Conservation (phyloP, 2,113 vertebrate genomes). For the Corynorhinus townsendii region DNA sequence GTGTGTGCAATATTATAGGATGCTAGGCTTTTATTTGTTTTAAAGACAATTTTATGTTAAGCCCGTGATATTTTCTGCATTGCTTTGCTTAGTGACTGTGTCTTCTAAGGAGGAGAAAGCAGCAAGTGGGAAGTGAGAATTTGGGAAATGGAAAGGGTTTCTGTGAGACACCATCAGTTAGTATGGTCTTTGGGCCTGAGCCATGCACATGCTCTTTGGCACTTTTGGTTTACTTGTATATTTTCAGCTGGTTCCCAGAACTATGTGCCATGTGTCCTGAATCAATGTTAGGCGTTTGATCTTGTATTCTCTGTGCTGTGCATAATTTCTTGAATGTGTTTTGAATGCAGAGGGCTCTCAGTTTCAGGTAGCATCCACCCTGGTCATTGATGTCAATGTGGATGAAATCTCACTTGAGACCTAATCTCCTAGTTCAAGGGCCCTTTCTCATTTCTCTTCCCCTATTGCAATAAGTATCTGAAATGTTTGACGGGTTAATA, state of each 20-base stretch:
- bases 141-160: neutral
- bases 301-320: neutral
- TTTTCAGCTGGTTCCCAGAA: neutral
- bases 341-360: neutral
- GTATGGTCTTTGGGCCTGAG: neutral
- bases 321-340: neutral
- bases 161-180: neutral
- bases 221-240: neutral
- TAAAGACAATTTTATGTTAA: neutral
- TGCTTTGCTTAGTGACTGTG: neutral
- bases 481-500: neutral
- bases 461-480: neutral
- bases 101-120: neutral
- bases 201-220: neutral
- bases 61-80: neutral
- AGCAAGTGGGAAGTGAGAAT: neutral
- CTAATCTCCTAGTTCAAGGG: neutral
- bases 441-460: neutral
- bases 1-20: neutral
- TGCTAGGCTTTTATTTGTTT: neutral
- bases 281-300: neutral
- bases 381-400: neutral
- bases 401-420: neutral
- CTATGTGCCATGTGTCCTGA: neutral
- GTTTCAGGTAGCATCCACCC: neutral